These are phyloP conservation scores for Ispidina lecontei DNA, from an alignment of 2,797 vertebrate species.

Conservation along the genomic window DNA sequence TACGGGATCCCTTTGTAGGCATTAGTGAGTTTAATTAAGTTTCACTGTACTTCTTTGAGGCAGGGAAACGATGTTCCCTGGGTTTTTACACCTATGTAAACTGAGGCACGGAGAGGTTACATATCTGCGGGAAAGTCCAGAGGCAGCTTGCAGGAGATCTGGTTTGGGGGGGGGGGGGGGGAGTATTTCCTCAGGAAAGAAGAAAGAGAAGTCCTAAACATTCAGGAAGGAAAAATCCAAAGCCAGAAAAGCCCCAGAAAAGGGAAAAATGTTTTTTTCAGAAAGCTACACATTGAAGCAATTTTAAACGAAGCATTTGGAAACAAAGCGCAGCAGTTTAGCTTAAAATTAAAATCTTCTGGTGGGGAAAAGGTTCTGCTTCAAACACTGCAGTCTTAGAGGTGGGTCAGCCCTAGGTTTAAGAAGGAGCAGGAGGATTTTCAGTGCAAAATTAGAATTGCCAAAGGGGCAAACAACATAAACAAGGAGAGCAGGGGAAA, in stretches of 20 bases:
- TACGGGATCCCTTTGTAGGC: background rate
- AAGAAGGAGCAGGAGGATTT: conserved; percentile 51
- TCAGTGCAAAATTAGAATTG: background rate
- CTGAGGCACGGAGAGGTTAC: background rate
- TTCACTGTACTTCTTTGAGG: background rate
- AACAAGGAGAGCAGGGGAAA: background rate
- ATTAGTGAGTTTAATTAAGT: conserved; percentile 40
- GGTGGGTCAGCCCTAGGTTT: conserved; percentile 16
- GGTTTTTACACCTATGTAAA: conserved; percentile 4
- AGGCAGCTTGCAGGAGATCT: background rate
- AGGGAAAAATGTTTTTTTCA: background rate
- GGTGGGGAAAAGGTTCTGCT: conserved; percentile 37
- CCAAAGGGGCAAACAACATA: background rate
- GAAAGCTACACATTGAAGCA: conserved; percentile 68
- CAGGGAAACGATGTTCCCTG: background rate
- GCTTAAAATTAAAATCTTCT: conserved; percentile 71
- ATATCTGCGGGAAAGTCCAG: background rate
- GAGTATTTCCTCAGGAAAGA: background rate
- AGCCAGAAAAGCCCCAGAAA: conserved; percentile 53
- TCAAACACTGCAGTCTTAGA: conserved; percentile 19
- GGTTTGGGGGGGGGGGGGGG: background rate
- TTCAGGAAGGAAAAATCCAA: background rate
- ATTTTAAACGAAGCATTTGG: conserved; percentile 69
- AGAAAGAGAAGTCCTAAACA: conserved; percentile 17
- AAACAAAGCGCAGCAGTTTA: conserved; percentile 53